Evolutionary conservation across 2,888 invertebrate species (phyloP).

Genomic region (Philereme vetulata): DNA sequence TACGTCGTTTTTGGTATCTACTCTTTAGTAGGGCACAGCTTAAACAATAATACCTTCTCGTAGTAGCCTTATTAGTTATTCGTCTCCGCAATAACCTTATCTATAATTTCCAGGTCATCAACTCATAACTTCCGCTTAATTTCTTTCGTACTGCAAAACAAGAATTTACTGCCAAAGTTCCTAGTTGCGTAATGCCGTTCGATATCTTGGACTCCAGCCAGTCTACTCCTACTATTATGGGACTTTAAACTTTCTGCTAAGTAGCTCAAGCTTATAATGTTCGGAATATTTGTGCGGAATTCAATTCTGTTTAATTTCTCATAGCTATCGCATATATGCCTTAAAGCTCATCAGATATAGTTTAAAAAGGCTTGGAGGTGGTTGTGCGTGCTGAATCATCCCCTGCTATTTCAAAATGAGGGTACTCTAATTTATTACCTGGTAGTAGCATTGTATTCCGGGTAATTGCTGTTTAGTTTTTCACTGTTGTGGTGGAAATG

Average conservation of each 20-base stretch:
- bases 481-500: slow-evolving; percentile 18
- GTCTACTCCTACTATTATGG: slow-evolving; percentile 6
- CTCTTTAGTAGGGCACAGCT: too few relatives aligned
- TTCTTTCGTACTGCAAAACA: slow-evolving; percentile 17
- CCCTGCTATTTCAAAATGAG: slow-evolving; percentile 26
- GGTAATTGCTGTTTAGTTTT: slow-evolving; percentile 20
- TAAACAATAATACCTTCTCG: too few relatives aligned
- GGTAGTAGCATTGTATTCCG: slow-evolving; percentile 24
- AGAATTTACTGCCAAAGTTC: slow-evolving; percentile 20
- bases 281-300: slow-evolving; percentile 3
- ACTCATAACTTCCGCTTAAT: slow-evolving; percentile 23
- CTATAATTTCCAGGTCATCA: slow-evolving; percentile 24
- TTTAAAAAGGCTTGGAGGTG: slow-evolving; percentile 1
- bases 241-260: slow-evolving; percentile 3
- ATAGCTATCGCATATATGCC: neutral
- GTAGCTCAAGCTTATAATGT: neutral
- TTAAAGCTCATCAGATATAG: neutral
- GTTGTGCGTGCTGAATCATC: slow-evolving; percentile 26
- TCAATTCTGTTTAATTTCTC: neutral
- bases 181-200: slow-evolving; percentile 17
- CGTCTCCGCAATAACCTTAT: slow-evolving; percentile 10
- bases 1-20: too few relatives aligned
- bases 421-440: slow-evolving; percentile 33
- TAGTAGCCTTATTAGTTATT: neutral
- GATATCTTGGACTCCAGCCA: slow-evolving; percentile 15